These are phyloP conservation scores for Styela plicata DNA, from an alignment of 23 tunicate genomes.

Conservation along the genomic window DNA sequence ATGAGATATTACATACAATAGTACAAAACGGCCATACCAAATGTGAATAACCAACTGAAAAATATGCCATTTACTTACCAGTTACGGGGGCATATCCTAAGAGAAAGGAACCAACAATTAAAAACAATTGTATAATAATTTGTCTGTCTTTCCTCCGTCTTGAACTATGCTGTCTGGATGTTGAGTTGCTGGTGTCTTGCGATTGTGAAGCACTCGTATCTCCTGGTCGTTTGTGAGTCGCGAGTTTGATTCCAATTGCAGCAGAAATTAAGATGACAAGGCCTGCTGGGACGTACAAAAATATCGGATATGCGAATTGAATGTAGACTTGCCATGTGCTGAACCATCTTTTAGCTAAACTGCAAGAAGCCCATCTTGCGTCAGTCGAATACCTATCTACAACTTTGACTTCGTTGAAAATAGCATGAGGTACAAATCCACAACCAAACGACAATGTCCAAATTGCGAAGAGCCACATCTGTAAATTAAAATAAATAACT, in stretches of 20 bases:
- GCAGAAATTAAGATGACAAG: not conserved
- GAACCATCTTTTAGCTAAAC: constrained; percentile 46
- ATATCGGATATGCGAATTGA: constrained; percentile 44
- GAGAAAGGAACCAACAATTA: constrained; percentile 46
- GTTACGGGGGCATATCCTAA: constrained; percentile 38
- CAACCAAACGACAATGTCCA: constrained; percentile 44
- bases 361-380: constrained; percentile 75
- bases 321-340: constrained; percentile 68
- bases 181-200: not conserved
- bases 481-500: too few relatives aligned
- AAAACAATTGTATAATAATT: constrained; percentile 29
- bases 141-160: constrained; percentile 34
- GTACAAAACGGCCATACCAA: too few relatives aligned
- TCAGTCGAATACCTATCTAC: constrained; percentile 40
- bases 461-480: constrained; percentile 45
- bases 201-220: not conserved
- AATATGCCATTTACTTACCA: constrained; percentile 21
- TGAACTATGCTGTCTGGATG: not conserved
- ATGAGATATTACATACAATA: too few relatives aligned
- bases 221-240: constrained; percentile 11
- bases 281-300: constrained; percentile 34
- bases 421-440: constrained; percentile 59
- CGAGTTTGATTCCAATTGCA: not conserved
- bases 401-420: constrained; percentile 57
- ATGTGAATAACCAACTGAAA: too few relatives aligned